Evolutionary conservation across 2,888 invertebrate genomes (phyloP).

Genomic region (Parnassius orleans): DNA sequence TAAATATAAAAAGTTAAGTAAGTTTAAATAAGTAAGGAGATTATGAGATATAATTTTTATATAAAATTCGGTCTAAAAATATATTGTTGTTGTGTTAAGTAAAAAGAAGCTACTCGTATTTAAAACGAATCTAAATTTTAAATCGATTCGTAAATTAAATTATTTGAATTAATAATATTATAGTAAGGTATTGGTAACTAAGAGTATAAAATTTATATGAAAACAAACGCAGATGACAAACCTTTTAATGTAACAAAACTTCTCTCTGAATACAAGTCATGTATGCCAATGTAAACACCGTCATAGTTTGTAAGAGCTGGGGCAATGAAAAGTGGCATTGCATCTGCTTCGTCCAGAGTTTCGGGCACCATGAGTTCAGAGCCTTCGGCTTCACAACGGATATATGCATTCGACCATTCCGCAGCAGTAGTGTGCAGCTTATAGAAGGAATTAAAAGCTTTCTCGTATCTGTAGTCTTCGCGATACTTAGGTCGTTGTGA

Average conservation of each 20-base stretch:
- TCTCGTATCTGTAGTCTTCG: conserved; percentile 49
- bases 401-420: conserved; percentile 43
- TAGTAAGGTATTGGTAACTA: no score
- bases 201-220: no score
- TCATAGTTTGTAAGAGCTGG: conserved; percentile 40
- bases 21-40: no score
- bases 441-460: conserved; percentile 50
- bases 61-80: no score
- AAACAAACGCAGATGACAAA: conserved; percentile 26
- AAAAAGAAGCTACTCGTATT: no score
- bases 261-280: conserved; percentile 51
- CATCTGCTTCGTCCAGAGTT: conserved; percentile 49
- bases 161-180: no score
- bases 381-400: conserved; percentile 50
- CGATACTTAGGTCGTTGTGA: conserved; percentile 47
- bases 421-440: conserved; percentile 44
- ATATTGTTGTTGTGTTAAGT: no score
- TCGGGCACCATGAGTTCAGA: conserved; percentile 46
- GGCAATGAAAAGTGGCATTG: conserved; percentile 42
- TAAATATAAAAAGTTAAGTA: no score
- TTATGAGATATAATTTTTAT: no score
- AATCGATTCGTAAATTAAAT: no score
- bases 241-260: conserved; percentile 48
- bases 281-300: conserved; percentile 50
- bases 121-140: no score